Base-by-base conservation (phyloP, 2,113 vertebrate species). In the Atrichornis clamosus region DNA sequence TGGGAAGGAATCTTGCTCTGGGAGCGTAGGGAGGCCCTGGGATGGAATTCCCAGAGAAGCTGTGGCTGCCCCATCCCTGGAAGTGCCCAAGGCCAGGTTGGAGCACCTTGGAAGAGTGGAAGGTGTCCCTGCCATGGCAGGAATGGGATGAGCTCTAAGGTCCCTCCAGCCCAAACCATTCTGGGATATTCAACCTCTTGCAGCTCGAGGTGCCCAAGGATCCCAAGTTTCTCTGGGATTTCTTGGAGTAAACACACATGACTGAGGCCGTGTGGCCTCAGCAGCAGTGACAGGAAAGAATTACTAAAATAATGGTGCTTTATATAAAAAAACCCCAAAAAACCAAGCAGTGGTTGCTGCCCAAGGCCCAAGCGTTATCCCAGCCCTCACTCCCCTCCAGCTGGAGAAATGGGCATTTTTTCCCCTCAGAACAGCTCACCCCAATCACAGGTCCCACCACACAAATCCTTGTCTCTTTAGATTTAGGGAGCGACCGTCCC, bases 231-330 rank as follows among this genome's bases (percentile, higher is more conserved):
- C 14, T 32, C 9, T 2, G 46, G 35, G 1, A 5, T 59, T 74
- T 56, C 47, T 47, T 4, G 9, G n/a, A 44, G 32, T 58, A 24
- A n/a, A 52, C 0, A 1, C 22, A 1, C 1, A 4, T 0, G 19
- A 6, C 14, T 0, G 2, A 1, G 23, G 17, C 50, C 23, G 35
- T 41, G 41, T 27, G 13, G 58, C 8, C 14, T 27, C 5, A 3
- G 41, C 63, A 79, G 56, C 52, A 44, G 77, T 3, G 0, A 62
- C 39, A 27, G 23, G 11, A 23, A n/a, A 72, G 26, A 76, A 56
- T 41, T 16, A 88, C 56, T 84, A 59, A 42, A 90, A 90, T 68
- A 23, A 79, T 11, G 37, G 4, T 85, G 53, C 3, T 80, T 19
- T 42, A 84, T 5, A 20, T 6, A 28, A 35, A 50, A 28, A 69